Base-by-base conservation (phyloP, 2,113 vertebrate genomes). In the Ictalurus punctatus region DNA sequence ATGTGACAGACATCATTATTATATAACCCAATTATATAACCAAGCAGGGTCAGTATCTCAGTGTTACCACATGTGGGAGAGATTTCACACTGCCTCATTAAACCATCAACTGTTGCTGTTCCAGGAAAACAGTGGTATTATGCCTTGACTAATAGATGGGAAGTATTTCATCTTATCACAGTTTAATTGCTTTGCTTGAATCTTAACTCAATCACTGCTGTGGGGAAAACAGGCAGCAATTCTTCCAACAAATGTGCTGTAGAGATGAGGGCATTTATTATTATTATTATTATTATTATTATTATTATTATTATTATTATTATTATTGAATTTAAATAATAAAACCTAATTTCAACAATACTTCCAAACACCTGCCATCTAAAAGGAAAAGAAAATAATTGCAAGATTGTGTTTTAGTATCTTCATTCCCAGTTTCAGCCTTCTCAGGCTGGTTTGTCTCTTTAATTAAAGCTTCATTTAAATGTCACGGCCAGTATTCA, bases 111-210 rank as follows among this genome's bases (percentile, higher is more conserved):
- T 21, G 25, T 16, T 56, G 44, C 40, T 81, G 76, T 87, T n/a
- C 63, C 76, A 87, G 27, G 48, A 67, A 80, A 48, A 40, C 58
- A 37, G n/a, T 37, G n/a, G 44, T 34, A n/a, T 86, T 56, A 74
- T 48, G 8, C 37, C 34, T 44, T 52, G 56, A 90, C 63, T 79
- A 54, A 23, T 74, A 54, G 37, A 3, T 81, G 27, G 44, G 19
- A 21, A 86, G 34, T 67, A 21, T 80, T 34, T 76, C 34, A 90
- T 69, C 44, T 69, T 79, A 34, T 71, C 67, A 56, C 48, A 34
- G 34, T 87, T 83, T 52, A 67, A 79, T 54, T 84, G 80, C 25
- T 59, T 84, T 56, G 27, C 69, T 83, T 79, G 67, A 78, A 84
- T 76, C 52, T 84, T 48, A 65, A 63, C 61, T 78, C 59, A 65